Base-by-base conservation (phyloP, 1,140 invertebrate genomes). In the Aricia agestis region DNA sequence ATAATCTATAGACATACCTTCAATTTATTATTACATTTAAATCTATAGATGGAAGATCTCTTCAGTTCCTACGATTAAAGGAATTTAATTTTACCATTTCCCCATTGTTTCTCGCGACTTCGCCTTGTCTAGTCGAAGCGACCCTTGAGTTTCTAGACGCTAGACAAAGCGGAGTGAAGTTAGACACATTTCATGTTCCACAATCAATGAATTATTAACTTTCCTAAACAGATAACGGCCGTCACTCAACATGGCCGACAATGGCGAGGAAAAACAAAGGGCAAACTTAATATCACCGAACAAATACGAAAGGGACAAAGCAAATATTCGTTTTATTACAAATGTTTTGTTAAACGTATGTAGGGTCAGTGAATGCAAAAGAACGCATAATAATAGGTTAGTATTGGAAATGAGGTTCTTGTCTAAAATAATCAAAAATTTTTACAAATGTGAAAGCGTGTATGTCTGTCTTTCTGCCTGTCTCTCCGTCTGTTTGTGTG, bases 181-280 rank as follows among this genome's bases (percentile, higher is more conserved):
- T 52, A 52, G 45, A 52, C 45, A 52, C 45, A 36, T 36, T 52
- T 52, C 58, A 7, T 11, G 18, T 63, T 63, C 19, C 58, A 19
- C 19, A 63, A 63, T 63, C 59, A 63, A 63, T 63, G 19, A 63
- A 63, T 63, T 36, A 36, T 36, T 52, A 63, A 63, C 18, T 63
- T 63, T 63, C 10, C 18, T 19, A 19, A 19, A 63, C 45, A 52
- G 17, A 63, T 25, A 11, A 63, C 19, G 25, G 17, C 18, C 10
- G 59, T 18, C 59, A 19, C 18, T 63, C 59, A 63, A 19, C 17
- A 63, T 18, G 4, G n/a, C 18, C 19, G 11, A 63, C 59, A 63
- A 25, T 19, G 17, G 59, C 19, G 18, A 11, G 59, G 10, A 19
- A 59, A 63, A 25, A 63, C 59, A 63, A 63, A 63, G 19, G 59